Evolutionary conservation across 2,888 invertebrate genomes (phyloP).

Genomic region (Cantharis rustica): DNA sequence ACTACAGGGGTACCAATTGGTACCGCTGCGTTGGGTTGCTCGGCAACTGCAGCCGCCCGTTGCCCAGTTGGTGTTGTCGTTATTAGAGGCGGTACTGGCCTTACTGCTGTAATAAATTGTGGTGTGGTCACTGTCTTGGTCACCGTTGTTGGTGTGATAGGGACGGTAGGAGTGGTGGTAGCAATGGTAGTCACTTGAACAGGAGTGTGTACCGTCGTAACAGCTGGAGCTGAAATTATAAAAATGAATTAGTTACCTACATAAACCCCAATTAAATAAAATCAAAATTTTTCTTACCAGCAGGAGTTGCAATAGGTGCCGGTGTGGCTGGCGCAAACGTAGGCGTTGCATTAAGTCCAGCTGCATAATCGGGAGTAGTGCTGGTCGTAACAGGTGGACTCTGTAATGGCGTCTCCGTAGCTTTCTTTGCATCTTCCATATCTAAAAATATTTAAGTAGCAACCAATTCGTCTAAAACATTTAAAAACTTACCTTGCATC

Average conservation of each 20-base stretch:
- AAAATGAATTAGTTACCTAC: too few species aligned
- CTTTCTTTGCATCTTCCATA: constrained; percentile 69
- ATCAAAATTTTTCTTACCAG: constrained; percentile 38
- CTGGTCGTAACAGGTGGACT: constrained; percentile 49
- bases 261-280: not conserved
- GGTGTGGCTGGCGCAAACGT: constrained; percentile 55
- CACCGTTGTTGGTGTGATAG: constrained; percentile 35
- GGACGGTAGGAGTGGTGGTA: constrained; percentile 31
- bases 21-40: constrained; percentile 40
- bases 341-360: constrained; percentile 69
- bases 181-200: constrained; percentile 3
- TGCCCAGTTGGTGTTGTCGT: constrained; percentile 47
- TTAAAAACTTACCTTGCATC: constrained; percentile 66
- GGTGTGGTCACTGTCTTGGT: constrained; percentile 39
- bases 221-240: constrained; percentile 37
- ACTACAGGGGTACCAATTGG: constrained; percentile 60
- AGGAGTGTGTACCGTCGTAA: constrained; percentile 22
- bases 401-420: constrained; percentile 56
- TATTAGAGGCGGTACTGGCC: constrained; percentile 52
- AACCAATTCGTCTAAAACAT: not conserved
- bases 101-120: constrained; percentile 40
- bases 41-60: constrained; percentile 47
- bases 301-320: constrained; percentile 47
- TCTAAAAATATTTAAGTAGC: constrained; percentile 51
- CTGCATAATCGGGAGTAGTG: constrained; percentile 82